These are phyloP conservation scores for Sinonovacula constricta DNA, from an alignment of 1,140 invertebrate genomes.

Conservation along the genomic window DNA sequence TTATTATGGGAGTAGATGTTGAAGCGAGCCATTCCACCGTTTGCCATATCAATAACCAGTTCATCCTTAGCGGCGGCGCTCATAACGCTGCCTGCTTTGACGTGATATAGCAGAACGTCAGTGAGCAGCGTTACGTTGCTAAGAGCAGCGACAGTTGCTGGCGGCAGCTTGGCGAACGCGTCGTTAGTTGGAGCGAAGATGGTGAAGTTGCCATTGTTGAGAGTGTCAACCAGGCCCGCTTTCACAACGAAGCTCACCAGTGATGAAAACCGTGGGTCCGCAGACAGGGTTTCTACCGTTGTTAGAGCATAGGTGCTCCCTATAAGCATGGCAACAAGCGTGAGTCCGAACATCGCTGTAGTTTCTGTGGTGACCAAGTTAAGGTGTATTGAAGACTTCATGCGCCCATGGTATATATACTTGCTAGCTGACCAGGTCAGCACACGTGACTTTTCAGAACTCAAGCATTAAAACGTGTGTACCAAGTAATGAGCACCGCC, in stretches of 20 bases:
- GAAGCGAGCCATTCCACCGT: too few species aligned
- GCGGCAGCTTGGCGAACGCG: constrained; percentile 85
- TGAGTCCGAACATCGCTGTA: too few species aligned
- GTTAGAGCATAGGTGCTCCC: too few species aligned
- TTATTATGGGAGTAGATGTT: constrained; percentile 17
- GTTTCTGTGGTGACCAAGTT: too few species aligned
- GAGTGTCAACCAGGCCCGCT: neutral
- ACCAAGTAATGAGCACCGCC: too few species aligned
- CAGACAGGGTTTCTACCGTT: constrained; percentile 1
- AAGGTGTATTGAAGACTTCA: too few species aligned
- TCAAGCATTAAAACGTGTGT: too few species aligned
- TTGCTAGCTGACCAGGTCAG: too few species aligned
- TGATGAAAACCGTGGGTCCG: neutral
- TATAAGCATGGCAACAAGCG: too few species aligned
- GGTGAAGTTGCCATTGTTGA: too few species aligned
- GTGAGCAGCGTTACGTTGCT: constrained; percentile 83
- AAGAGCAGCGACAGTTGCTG: constrained; percentile 82
- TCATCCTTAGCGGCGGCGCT: constrained; percentile 31
- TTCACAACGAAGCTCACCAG: neutral
- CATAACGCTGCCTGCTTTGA: constrained; percentile 77
- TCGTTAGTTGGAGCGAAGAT: constrained; percentile 90
- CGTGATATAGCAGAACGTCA: constrained; percentile 86
- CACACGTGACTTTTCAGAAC: too few species aligned
- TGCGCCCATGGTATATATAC: too few species aligned
- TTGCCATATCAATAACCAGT: neutral